These are phyloP conservation scores for Porites lutea DNA, from an alignment of 64 coral and sea anemone genomes.

Conservation along the genomic window DNA sequence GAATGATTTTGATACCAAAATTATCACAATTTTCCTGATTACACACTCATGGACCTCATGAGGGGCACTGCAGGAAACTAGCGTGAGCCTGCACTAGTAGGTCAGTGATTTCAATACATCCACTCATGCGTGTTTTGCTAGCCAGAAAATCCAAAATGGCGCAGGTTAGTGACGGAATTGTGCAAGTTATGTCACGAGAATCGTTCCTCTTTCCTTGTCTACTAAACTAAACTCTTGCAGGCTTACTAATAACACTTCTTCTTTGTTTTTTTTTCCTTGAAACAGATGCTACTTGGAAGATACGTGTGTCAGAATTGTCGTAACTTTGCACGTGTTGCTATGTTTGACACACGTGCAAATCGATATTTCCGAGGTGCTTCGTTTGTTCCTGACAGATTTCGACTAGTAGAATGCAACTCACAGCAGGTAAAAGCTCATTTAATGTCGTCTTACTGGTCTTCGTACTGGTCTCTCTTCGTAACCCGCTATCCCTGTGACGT, in stretches of 20 bases:
- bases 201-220: not conserved
- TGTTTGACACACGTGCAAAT: slow-evolving; percentile 71
- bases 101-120: not conserved
- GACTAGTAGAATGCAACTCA: slow-evolving; percentile 24
- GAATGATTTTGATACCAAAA: not conserved
- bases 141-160: slow-evolving; percentile 74
- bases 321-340: slow-evolving; percentile 61
- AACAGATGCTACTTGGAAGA: slow-evolving; percentile 77
- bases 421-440: slow-evolving; percentile 35
- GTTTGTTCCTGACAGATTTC: slow-evolving; percentile 1
- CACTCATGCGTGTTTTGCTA: slow-evolving; percentile 38
- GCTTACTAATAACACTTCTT: not conserved
- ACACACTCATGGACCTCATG: not conserved
- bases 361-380: slow-evolving; percentile 4
- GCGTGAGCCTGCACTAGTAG: slow-evolving; percentile 42
- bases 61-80: too few relatives aligned
- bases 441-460: not conserved
- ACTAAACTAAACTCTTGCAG: not conserved
- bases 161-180: slow-evolving; percentile 79
- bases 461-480: not conserved
- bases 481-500: too few relatives aligned
- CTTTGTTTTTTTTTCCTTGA: not conserved
- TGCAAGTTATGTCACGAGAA: not conserved
- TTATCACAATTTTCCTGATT: too few relatives aligned
- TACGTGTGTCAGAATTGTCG: slow-evolving; percentile 85